Evolutionary conservation across 2,797 vertebrate species (phyloP).

Genomic region (Myotis planiceps): DNA sequence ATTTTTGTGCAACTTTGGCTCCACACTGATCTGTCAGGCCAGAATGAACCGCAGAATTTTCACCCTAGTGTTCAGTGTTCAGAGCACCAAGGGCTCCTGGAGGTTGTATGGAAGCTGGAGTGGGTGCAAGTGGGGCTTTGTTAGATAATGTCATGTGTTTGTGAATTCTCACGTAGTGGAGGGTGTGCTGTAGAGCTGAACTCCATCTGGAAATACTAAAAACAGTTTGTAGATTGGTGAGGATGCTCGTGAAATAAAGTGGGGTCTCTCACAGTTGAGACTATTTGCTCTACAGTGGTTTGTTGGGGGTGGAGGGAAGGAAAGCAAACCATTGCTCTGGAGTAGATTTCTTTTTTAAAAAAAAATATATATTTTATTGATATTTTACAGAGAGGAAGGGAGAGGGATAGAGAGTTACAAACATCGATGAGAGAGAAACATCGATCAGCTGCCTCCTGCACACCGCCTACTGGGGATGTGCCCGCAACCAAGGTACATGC

Average conservation of each 20-base stretch:
- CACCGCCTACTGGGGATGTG: no score
- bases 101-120: background rate
- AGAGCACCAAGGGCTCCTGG: background rate
- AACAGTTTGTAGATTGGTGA: background rate
- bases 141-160: background rate
- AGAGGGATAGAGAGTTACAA: no score
- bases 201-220: background rate
- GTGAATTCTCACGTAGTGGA: background rate
- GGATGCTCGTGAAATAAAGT: background rate
- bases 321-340: background rate
- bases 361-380: no score
- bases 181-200: background rate
- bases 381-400: no score
- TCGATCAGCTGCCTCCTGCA: no score
- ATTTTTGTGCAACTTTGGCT: background rate
- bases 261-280: background rate
- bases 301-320: background rate
- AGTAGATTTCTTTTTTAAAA: background rate
- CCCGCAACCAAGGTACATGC: no score
- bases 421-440: no score
- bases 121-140: accelerated
- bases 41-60: background rate
- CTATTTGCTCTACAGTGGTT: background rate
- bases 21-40: background rate
- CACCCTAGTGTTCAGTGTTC: background rate